phyloP scores from a whole-genome alignment of 2,888 invertebrate species.

The Sialis lutaria region DNA sequence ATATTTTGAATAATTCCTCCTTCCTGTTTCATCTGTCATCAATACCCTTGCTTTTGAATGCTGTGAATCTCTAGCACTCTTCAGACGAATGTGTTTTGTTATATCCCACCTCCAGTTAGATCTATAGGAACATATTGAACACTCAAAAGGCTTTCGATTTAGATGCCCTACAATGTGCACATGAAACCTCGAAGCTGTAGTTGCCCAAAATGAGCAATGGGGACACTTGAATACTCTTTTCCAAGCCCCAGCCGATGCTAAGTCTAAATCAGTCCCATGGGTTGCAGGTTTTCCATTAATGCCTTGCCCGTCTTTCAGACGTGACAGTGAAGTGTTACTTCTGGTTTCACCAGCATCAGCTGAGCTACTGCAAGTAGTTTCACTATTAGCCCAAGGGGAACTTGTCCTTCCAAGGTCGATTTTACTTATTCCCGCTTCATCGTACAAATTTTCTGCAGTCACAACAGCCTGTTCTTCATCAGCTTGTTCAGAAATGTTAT shows the following conservation, averaged over 20 bases:
- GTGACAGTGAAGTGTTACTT: not conserved
- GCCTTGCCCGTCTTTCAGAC: constrained; percentile 4
- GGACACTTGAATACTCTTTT: constrained; percentile 83
- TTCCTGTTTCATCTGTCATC: constrained; percentile 82
- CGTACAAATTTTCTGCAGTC: not conserved
- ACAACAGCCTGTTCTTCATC: constrained; percentile 13
- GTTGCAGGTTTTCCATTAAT: constrained; percentile 36
- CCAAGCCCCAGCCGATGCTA: constrained; percentile 41
- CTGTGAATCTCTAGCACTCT: constrained; percentile 67
- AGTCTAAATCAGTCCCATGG: constrained; percentile 34
- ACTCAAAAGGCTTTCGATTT: constrained; percentile 88
- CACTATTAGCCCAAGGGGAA: constrained; percentile 7
- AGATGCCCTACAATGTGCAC: constrained; percentile 86
- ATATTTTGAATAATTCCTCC: constrained; percentile 83
- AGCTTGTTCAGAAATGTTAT: constrained; percentile 35
- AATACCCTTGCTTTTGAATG: constrained; percentile 69
- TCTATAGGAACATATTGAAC: constrained; percentile 82
- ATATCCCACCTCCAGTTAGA: constrained; percentile 98
- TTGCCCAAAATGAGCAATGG: constrained; percentile 83
- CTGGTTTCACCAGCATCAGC: too few species aligned
- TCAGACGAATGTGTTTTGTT: constrained; percentile 84
- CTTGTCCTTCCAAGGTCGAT: constrained; percentile 21
- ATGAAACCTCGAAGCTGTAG: constrained; percentile 82
- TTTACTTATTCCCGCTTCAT: constrained; percentile 20
- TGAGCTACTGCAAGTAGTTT: not conserved